Conservation (phyloP, 2,113 vertebrate species). For the Mirounga angustirostris region DNA sequence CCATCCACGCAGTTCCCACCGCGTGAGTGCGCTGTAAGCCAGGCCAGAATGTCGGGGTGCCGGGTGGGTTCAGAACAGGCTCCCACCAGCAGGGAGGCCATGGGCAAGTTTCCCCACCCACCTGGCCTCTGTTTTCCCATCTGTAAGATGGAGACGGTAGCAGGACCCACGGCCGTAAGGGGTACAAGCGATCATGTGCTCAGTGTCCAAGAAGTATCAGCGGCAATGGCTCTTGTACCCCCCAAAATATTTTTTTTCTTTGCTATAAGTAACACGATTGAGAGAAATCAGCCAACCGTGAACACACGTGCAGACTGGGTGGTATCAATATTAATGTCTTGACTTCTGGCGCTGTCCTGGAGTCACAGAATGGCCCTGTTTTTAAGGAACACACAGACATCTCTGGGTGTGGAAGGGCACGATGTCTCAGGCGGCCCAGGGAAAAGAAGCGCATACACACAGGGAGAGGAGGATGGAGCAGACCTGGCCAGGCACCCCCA, state of each 20-base stretch:
- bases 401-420: no score
- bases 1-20: no score
- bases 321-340: background rate
- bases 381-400: background rate
- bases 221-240: background rate
- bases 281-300: background rate
- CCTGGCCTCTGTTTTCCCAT: background rate
- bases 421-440: background rate
- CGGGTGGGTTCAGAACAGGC: background rate
- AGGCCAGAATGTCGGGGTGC: background rate
- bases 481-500: no score
- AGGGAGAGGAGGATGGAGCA: background rate
- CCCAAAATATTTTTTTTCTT: background rate
- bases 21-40: fast-evolving
- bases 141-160: background rate
- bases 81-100: background rate
- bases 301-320: background rate
- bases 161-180: background rate
- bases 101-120: background rate
- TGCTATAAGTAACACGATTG: background rate
- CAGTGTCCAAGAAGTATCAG: background rate
- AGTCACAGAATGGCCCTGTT: background rate
- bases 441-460: fast-evolving
- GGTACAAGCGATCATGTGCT: no score
- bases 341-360: background rate